A percentile compares a stretch with the other conserved stretches of the same genome.
Conservation (phyloP, 2,113 vertebrate genomes). For the Heliornis fulica region DNA sequence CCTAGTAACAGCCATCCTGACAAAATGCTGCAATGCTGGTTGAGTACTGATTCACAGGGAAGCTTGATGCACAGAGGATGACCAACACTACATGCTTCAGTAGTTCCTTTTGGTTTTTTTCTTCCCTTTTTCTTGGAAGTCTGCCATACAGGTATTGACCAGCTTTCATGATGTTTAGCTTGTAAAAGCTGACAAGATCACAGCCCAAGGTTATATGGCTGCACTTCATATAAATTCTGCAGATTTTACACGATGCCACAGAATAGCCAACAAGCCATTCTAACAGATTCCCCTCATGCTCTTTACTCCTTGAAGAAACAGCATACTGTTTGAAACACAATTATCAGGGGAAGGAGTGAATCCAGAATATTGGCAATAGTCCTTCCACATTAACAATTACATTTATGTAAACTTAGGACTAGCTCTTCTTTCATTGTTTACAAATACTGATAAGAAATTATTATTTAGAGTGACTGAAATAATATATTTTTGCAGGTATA, state of each 20-base stretch:
- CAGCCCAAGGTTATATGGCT: neutral
- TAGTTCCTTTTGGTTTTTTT: too few relatives aligned
- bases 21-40: neutral
- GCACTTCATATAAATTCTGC: neutral
- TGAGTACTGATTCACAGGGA: neutral
- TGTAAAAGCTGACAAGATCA: slow-evolving; percentile 1
- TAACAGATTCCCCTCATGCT: neutral
- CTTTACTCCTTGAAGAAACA: neutral
- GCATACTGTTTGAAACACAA: neutral
- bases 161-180: neutral
- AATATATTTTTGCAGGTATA: neutral
- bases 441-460: neutral
- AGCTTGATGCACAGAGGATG: neutral
- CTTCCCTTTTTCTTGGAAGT: neutral
- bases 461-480: neutral
- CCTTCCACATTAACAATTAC: neutral
- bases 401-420: neutral
- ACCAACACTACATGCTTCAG: neutral
- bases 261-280: neutral
- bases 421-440: neutral
- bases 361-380: neutral
- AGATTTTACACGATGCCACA: neutral
- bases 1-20: neutral
- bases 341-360: neutral
- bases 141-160: neutral